Evolutionary conservation across 1,140 invertebrate genomes (phyloP).

Genomic region (Scaptodrosophila lebanonensis): DNA sequence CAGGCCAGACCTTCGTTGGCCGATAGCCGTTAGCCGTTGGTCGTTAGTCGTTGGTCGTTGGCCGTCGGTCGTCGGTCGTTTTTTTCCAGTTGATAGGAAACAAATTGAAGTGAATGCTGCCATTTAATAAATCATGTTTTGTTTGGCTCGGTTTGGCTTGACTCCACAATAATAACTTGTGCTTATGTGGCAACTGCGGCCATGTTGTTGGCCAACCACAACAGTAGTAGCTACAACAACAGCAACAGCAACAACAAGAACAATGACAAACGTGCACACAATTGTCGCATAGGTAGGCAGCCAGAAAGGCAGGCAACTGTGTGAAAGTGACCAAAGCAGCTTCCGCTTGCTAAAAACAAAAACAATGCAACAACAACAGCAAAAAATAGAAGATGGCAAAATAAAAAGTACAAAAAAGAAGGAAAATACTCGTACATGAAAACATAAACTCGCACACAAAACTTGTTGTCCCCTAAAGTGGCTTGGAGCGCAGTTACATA

Average conservation of each 20-base stretch:
- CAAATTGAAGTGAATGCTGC: constrained; percentile 73
- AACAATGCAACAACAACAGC: too few species aligned
- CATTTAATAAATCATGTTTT: constrained; percentile 75
- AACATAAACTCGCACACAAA: constrained; percentile 57
- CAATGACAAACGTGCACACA: not conserved
- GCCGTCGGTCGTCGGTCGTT: constrained; percentile 11
- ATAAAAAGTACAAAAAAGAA: too few species aligned
- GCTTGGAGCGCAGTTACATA: constrained; percentile 52
- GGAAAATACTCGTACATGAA: too few species aligned
- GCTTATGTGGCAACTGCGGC: constrained; percentile 62
- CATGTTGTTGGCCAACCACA: constrained; percentile 37
- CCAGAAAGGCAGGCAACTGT: constrained; percentile 54
- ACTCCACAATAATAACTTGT: constrained; percentile 63
- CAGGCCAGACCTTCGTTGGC: not conserved
- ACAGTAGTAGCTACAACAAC: constrained; percentile 30
- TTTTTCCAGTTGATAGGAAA: constrained; percentile 74
- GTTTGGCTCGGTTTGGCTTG: constrained; percentile 60
- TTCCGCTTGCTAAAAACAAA: constrained; percentile 49
- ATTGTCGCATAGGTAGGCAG: constrained; percentile 55
- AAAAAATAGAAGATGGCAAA: too few species aligned
- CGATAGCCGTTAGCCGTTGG: not conserved
- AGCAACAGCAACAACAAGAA: constrained; percentile 6
- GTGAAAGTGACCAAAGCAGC: constrained; percentile 69
- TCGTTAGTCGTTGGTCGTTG: constrained; percentile 32
- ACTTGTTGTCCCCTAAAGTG: constrained; percentile 48